Evolutionary conservation across 2,888 invertebrate genomes (phyloP).

Genomic region (Drosophila nigritarsus): DNA sequence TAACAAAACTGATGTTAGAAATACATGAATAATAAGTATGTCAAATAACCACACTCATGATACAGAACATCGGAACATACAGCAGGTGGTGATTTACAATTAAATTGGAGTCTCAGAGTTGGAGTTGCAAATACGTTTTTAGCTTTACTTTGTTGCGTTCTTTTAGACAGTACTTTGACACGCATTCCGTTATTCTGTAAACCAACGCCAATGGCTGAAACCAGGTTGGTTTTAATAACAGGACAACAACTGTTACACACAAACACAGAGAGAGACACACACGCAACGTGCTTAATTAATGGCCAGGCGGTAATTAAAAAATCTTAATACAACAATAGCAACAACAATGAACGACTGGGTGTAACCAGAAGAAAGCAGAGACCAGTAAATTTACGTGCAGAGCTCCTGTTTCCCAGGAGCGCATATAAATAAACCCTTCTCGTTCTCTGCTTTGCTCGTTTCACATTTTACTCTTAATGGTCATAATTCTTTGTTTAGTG

Average conservation of each 20-base stretch:
- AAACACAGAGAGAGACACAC: not conserved
- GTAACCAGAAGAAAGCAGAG: slow-evolving; percentile 44
- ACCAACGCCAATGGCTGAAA: slow-evolving; percentile 4
- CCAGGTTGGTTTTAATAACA: slow-evolving; percentile 30
- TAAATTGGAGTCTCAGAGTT: slow-evolving; percentile 1
- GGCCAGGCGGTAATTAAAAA: slow-evolving; percentile 54
- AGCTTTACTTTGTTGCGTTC: slow-evolving; percentile 14
- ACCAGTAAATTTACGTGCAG: slow-evolving; percentile 18
- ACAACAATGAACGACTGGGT: slow-evolving; percentile 43
- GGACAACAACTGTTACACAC: slow-evolving; percentile 1
- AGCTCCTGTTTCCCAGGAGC: slow-evolving; percentile 23
- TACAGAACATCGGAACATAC: not conserved
- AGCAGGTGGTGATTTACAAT: slow-evolving; percentile 7
- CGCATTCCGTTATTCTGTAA: slow-evolving; percentile 24
- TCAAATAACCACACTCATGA: not conserved
- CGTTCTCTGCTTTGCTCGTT: not conserved
- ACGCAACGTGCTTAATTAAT: slow-evolving; percentile 45
- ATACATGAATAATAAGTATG: not conserved
- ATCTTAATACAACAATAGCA: slow-evolving; percentile 37
- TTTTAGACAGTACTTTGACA: slow-evolving; percentile 18
- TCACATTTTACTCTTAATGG: slow-evolving; percentile 48
- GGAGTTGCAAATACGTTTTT: slow-evolving; percentile 1
- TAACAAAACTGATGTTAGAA: not conserved
- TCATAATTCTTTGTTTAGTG: slow-evolving; percentile 50
- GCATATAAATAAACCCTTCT: slow-evolving; percentile 22